Conservation (phyloP, 37 sponge, comb jelly and placozoan species). For the Agelas oroides region DNA sequence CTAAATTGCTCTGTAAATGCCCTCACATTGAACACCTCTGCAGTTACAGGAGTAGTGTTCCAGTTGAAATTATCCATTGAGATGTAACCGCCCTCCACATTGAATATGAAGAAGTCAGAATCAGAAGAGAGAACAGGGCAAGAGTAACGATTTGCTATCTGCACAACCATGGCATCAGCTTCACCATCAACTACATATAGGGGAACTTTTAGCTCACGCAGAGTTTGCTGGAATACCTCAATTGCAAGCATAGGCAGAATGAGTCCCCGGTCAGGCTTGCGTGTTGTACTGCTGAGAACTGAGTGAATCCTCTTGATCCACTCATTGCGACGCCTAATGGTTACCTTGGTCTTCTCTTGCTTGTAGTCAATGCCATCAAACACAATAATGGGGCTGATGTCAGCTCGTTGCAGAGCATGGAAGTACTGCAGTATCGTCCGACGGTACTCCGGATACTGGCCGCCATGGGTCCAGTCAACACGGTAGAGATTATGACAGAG, state of each 20-base stretch:
- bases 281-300: too few species aligned
- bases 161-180: conserved; percentile 63
- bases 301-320: too few species aligned
- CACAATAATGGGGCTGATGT: conserved; percentile 62
- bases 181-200: conserved; percentile 76
- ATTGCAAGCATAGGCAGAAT: conserved; percentile 33
- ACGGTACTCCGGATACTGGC: conserved; percentile 68
- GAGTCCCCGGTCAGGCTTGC: too few species aligned
- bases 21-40: conserved; percentile 42
- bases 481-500: conserved; percentile 48
- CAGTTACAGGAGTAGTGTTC: conserved; percentile 39
- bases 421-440: conserved; percentile 33
- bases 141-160: conserved; percentile 53
- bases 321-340: conserved; percentile 1
- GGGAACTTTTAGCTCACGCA: conserved; percentile 42
- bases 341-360: conserved; percentile 50
- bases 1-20: conserved; percentile 24
- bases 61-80: conserved; percentile 64
- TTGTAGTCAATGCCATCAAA: conserved; percentile 79
- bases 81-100: conserved; percentile 65
- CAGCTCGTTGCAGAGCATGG: conserved; percentile 17
- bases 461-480: conserved; percentile 58
- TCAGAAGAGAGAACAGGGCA: conserved; percentile 78
- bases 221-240: conserved; percentile 29
- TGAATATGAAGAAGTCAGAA: conserved; percentile 84